These are phyloP conservation scores for Trypoxylus dichotomus DNA, from an alignment of 1,140 invertebrate genomes.

Conservation along the genomic window DNA sequence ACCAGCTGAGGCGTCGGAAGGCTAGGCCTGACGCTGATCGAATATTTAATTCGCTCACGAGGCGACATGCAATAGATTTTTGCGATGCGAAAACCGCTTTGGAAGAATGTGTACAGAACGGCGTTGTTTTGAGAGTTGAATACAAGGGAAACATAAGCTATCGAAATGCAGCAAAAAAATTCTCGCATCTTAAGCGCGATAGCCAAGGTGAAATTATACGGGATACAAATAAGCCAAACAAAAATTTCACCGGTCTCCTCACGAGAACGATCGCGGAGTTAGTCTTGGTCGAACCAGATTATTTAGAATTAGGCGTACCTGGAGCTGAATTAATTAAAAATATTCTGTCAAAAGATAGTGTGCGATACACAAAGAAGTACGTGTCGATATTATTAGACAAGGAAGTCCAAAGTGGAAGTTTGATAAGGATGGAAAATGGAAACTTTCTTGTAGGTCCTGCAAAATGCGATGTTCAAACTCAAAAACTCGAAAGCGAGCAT, in stretches of 20 bases:
- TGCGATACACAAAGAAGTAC: constrained; percentile 66
- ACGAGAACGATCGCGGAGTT: constrained; percentile 69
- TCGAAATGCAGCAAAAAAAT: constrained; percentile 77
- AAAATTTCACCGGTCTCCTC: constrained; percentile 57
- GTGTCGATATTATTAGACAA: constrained; percentile 67
- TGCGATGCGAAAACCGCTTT: constrained; percentile 74
- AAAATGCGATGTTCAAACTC: constrained; percentile 42
- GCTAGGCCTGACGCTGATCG: constrained; percentile 79
- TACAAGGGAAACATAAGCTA: constrained; percentile 86
- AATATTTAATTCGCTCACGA: constrained; percentile 78
- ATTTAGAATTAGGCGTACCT: constrained; percentile 69
- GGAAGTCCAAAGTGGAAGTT: constrained; percentile 66
- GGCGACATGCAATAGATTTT: constrained; percentile 71
- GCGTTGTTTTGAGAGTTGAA: constrained; percentile 80
- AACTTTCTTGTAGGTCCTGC: constrained; percentile 66
- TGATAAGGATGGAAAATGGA: constrained; percentile 67
- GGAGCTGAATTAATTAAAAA: constrained; percentile 65
- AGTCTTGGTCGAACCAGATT: constrained; percentile 70
- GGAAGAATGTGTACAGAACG: constrained; percentile 72
- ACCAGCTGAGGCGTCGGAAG: constrained; percentile 78
- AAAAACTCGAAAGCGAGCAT: constrained; percentile 26
- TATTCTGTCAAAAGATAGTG: constrained; percentile 63
- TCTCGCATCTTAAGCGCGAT: constrained; percentile 56
- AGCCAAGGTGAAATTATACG: constrained; percentile 50
- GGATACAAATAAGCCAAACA: constrained; percentile 33